Conservation (phyloP, 2,113 vertebrate species). For the Butorides virescens region DNA sequence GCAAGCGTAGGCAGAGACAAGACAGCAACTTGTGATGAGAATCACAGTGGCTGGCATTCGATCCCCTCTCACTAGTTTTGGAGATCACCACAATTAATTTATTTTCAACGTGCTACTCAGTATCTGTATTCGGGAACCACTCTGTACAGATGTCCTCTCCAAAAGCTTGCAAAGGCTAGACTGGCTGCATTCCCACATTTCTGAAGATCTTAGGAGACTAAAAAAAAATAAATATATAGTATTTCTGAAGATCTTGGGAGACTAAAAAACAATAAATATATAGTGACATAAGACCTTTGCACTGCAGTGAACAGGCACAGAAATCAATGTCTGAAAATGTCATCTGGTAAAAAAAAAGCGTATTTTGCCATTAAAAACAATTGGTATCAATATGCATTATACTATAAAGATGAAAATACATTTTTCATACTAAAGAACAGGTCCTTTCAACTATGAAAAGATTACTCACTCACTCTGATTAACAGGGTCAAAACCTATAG, state of each 20-base stretch:
- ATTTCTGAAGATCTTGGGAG: neutral
- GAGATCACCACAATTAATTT: neutral
- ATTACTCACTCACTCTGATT: neutral
- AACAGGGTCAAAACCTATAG: neutral
- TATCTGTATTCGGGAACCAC: neutral
- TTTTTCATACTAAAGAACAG: neutral
- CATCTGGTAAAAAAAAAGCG: neutral
- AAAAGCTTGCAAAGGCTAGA: neutral
- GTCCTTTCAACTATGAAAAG: neutral
- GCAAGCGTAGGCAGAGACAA: neutral
- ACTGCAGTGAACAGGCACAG: neutral
- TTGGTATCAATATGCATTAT: neutral
- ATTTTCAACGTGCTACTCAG: neutral
- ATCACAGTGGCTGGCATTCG: accelerated
- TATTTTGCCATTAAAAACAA: neutral
- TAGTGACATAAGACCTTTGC: neutral
- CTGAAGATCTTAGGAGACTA: neutral
- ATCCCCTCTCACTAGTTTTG: neutral
- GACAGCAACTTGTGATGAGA: neutral
- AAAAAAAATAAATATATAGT: neutral
- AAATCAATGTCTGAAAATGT: neutral
- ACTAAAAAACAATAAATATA: neutral
- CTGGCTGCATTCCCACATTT: neutral
- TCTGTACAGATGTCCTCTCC: neutral
- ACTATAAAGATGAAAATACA: neutral